Percentiles rank a stretch among this genome's conserved stretches.
These are phyloP conservation scores for Yponomeuta sedellus DNA, from an alignment of 2,888 invertebrate species.

Conservation along the genomic window DNA sequence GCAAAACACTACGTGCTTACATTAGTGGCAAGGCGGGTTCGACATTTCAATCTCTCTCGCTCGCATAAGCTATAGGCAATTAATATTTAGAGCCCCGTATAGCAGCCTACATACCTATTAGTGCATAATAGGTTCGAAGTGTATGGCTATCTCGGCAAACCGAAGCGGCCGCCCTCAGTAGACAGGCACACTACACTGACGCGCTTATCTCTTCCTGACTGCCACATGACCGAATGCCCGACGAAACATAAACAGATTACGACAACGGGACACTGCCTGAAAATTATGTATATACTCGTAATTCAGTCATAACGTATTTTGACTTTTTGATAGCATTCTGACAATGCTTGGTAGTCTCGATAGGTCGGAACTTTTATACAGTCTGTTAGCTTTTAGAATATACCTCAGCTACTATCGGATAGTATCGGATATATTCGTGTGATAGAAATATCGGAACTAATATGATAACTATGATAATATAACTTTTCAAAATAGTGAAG, in stretches of 20 bases:
- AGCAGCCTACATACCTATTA: background rate
- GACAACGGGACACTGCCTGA: background rate
- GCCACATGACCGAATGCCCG: constrained; percentile 38
- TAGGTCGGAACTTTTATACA: no score
- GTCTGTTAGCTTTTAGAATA: no score
- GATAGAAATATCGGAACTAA: no score
- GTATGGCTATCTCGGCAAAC: background rate
- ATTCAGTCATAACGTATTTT: background rate
- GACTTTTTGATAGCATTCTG: no score
- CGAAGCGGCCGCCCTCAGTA: background rate
- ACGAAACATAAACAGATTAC: constrained; percentile 37
- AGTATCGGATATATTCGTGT: no score
- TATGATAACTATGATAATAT: no score
- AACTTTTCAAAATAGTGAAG: no score
- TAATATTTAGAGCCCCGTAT: background rate
- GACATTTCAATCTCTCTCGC: no score
- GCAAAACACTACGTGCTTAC: no score
- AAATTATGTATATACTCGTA: background rate
- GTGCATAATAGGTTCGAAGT: background rate
- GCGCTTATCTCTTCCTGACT: constrained; percentile 40
- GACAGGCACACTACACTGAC: background rate
- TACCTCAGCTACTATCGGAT: no score
- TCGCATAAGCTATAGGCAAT: background rate
- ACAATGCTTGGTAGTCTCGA: no score
- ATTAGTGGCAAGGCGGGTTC: no score